These are phyloP conservation scores for Amiota communis DNA, from an alignment of 2,888 invertebrate species.

Conservation along the genomic window DNA sequence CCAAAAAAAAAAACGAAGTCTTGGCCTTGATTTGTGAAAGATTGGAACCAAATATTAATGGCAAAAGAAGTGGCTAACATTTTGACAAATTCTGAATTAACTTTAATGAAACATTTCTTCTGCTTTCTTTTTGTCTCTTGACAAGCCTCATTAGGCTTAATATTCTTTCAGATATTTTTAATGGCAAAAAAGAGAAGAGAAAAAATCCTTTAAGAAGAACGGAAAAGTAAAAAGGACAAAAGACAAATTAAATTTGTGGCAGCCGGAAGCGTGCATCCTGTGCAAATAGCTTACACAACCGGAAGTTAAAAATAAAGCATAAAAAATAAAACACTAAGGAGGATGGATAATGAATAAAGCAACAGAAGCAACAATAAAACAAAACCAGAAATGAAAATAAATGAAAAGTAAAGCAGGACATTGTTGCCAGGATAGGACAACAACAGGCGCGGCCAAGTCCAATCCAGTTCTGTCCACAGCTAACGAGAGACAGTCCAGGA, in stretches of 20 bases:
- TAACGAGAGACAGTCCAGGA: background rate
- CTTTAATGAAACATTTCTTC: background rate
- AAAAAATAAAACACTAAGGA: background rate
- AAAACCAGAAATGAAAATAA: slow-evolving; percentile 2
- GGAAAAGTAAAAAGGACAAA: background rate
- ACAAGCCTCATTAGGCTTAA: background rate
- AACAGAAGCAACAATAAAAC: background rate
- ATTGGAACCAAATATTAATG: background rate
- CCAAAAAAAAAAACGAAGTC: background rate
- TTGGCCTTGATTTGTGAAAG: background rate
- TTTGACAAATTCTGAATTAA: background rate
- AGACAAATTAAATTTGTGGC: background rate
- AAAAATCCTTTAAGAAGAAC: background rate
- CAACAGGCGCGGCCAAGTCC: background rate
- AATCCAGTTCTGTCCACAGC: background rate
- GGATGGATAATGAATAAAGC: background rate
- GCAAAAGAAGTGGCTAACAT: background rate
- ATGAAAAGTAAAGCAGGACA: background rate
- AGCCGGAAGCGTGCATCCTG: background rate
- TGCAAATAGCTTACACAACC: slow-evolving; percentile 23
- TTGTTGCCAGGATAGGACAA: background rate
- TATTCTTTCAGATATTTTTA: background rate
- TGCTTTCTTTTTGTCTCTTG: background rate
- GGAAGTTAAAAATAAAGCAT: slow-evolving; percentile 17
- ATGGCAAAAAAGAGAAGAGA: background rate